Conservation (phyloP, 1,140 invertebrate genomes). For the Tetranychus cinnabarinus region DNA sequence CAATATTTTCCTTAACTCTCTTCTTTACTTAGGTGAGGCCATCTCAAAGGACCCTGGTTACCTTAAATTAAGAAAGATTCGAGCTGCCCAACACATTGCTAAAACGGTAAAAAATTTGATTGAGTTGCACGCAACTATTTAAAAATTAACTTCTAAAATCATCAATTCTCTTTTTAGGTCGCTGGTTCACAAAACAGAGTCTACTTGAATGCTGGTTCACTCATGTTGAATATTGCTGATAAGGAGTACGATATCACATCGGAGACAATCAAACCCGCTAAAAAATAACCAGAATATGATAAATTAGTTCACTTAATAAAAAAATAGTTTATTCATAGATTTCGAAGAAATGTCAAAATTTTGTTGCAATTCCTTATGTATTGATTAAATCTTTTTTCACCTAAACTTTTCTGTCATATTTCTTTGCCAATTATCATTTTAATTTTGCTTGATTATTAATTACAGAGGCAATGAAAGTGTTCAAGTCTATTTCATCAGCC, state of each 20-base stretch:
- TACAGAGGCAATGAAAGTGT: too few relatives aligned
- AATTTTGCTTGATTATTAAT: too few relatives aligned
- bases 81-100: constrained; percentile 89
- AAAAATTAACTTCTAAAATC: constrained; percentile 2
- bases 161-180: constrained; percentile 35
- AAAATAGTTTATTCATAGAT: too few relatives aligned
- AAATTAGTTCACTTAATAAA: too few relatives aligned
- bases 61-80: constrained; percentile 84
- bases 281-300: neutral
- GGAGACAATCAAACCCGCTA: neutral
- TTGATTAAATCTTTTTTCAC: too few relatives aligned
- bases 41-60: constrained; percentile 88
- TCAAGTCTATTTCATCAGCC: too few relatives aligned
- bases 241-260: constrained; percentile 49
- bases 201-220: constrained; percentile 65
- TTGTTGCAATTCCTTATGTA: too few relatives aligned
- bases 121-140: neutral
- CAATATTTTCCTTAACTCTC: constrained; percentile 35
- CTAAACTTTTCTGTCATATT: too few relatives aligned
- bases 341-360: too few relatives aligned
- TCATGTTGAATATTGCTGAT: constrained; percentile 95
- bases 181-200: constrained; percentile 81
- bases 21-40: constrained; percentile 67
- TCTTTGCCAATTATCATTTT: too few relatives aligned
- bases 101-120: constrained; percentile 45